These are phyloP conservation scores for Orthonevra nobilis DNA, from an alignment of 2,888 invertebrate genomes.

Conservation along the genomic window DNA sequence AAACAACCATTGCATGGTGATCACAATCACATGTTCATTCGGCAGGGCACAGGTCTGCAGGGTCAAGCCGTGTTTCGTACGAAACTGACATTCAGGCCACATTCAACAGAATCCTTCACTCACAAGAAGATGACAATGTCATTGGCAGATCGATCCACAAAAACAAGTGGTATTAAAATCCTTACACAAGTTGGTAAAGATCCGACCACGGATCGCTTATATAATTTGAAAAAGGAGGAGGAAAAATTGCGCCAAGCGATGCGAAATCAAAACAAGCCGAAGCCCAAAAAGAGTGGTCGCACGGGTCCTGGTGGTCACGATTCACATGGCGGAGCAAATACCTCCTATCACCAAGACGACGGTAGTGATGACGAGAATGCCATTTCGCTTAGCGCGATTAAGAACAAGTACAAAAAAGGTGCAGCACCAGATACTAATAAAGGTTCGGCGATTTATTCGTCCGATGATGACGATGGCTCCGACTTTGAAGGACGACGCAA, in stretches of 20 bases:
- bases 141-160: conserved; percentile 95
- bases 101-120: conserved; percentile 99
- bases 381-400: conserved; percentile 95
- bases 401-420: conserved; percentile 93
- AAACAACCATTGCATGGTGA: conserved; percentile 96
- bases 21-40: conserved; percentile 98
- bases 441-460: conserved; percentile 89
- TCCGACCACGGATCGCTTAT: conserved; percentile 95
- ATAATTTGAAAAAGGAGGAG: conserved; percentile 98
- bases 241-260: conserved; percentile 95
- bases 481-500: conserved; percentile 89
- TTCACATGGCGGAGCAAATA: conserved; percentile 76
- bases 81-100: conserved; percentile 97
- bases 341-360: conserved; percentile 83
- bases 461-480: conserved; percentile 88
- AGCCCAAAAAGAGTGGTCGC: conserved; percentile 81
- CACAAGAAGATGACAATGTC: conserved; percentile 99
- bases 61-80: conserved; percentile 98
- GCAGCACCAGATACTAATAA: conserved; percentile 74
- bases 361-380: conserved; percentile 96
- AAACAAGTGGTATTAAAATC: conserved; percentile 97
- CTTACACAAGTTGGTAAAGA: conserved; percentile 89
- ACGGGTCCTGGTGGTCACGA: conserved; percentile 78
- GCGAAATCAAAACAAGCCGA: conserved; percentile 82
- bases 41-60: conserved; percentile 98